These are phyloP conservation scores for Hephaestus fuliginosus DNA, from an alignment of 2,797 vertebrate species.

Conservation along the genomic window DNA sequence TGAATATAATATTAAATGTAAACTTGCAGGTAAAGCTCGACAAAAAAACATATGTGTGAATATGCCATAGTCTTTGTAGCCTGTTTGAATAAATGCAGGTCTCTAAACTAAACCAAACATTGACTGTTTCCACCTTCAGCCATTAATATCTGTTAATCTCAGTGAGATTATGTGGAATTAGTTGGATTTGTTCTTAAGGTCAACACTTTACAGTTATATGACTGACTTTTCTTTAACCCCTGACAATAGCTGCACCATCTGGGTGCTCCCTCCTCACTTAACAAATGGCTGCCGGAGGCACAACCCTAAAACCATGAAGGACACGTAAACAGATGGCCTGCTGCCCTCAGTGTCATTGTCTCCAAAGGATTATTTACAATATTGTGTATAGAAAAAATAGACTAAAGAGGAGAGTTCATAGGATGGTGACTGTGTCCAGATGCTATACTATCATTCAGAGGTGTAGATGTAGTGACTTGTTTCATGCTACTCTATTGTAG, in stretches of 20 bases:
- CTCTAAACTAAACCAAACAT: too few species aligned
- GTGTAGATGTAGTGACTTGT: too few species aligned
- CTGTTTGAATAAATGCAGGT: too few species aligned
- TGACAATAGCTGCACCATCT: constrained; percentile 21
- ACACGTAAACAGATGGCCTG: neutral
- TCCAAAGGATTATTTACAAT: neutral
- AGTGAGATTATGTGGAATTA: neutral
- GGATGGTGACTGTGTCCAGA: too few species aligned
- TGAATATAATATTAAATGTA: too few species aligned
- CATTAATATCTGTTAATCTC: neutral
- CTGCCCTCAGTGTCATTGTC: neutral
- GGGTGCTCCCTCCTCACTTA: neutral
- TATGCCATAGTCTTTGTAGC: too few species aligned
- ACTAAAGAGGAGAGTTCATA: too few species aligned
- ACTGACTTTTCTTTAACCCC: neutral
- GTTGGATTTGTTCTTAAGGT: neutral
- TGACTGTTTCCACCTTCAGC: neutral
- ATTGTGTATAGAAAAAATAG: neutral
- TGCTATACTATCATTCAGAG: neutral
- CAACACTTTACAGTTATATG: neutral
- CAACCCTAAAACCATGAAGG: neutral
- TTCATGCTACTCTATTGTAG: neutral
- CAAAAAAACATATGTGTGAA: too few species aligned
- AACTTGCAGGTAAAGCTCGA: too few species aligned
- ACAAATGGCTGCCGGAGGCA: constrained; percentile 15